Base-by-base conservation (phyloP, 2,888 invertebrate genomes). In the Carterocephalus palaemon region DNA sequence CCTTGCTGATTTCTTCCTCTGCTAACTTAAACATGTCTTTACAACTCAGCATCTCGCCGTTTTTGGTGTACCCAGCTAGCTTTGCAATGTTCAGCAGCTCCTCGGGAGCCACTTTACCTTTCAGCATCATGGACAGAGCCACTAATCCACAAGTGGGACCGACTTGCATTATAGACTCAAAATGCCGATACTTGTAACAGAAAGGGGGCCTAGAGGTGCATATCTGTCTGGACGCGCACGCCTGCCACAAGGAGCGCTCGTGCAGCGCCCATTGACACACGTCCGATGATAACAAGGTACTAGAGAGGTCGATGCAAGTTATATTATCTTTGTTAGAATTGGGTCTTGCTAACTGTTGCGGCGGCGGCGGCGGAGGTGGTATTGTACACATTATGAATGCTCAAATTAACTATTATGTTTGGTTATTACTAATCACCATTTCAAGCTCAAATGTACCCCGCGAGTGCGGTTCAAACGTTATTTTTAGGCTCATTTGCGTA, bases 41-140 rank as follows among this genome's bases (percentile, higher is more conserved):
- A 16, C 92, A 93, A 75, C 93, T 93, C 63, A 95, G 94, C 88
- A 97, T 94, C 89, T 98, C 98, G 4, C 98, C 97, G 59, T 95
- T 92, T 56, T 91, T 90, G 2, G 94, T 94, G 61, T 89, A 94
- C 1, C 91, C 90, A 54, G 88, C 77, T 12, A 78, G 66, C 68
- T 89, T 89, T 1, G 95, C 93, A 54, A 89, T 84, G 47, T 88
- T 78, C 1, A 94, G 79, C 8, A 90, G 86, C 46, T 92, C 80
- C 15, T 77, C 85, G 4, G 88, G 80, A n/a, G 89, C 72, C 3
- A 89, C 84, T 43, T 81, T 79, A 33, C 88, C 89, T 49, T 90
- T 88, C 0, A 92, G 81, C 33, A 93, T 87, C 93, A 96, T 96
- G 23, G 93, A 92, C 17, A 96, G 73, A 1, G 96, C 95, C n/a